These are phyloP conservation scores for Epirrhoe alternata DNA, from an alignment of 2,888 invertebrate species.

Conservation along the genomic window DNA sequence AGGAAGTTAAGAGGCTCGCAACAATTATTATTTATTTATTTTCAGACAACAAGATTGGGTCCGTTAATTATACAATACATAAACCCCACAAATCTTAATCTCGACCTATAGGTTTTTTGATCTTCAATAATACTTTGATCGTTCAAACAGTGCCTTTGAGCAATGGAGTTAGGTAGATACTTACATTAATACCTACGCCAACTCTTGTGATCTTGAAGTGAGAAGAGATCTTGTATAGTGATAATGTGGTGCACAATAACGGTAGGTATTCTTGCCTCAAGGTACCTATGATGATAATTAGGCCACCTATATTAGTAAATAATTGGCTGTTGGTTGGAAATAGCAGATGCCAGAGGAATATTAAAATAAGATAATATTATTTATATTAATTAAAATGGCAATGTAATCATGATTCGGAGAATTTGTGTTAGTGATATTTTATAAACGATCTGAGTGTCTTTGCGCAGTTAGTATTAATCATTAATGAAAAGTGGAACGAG, in stretches of 20 bases:
- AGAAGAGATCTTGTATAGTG: no score
- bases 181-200: no score
- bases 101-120: no score
- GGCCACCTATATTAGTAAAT: background rate
- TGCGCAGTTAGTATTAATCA: slow-evolving; percentile 61
- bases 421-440: slow-evolving; percentile 50
- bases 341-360: background rate
- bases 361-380: background rate
- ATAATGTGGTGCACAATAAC: background rate
- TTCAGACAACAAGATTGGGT: no score
- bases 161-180: no score
- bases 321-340: background rate
- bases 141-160: no score
- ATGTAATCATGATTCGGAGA: slow-evolving; percentile 31
- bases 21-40: no score
- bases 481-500: slow-evolving; percentile 49
- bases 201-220: no score
- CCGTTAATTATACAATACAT: no score
- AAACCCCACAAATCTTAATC: no score
- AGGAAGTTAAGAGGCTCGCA: slow-evolving; percentile 69
- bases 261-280: background rate
- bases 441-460: slow-evolving; percentile 65
- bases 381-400: slow-evolving; percentile 28
- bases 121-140: no score
- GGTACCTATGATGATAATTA: background rate